Percentiles rank a stretch among this genome's conserved stretches.
Conservation (phyloP, 1,140 invertebrate genomes). For the Bemisia tabaci region DNA sequence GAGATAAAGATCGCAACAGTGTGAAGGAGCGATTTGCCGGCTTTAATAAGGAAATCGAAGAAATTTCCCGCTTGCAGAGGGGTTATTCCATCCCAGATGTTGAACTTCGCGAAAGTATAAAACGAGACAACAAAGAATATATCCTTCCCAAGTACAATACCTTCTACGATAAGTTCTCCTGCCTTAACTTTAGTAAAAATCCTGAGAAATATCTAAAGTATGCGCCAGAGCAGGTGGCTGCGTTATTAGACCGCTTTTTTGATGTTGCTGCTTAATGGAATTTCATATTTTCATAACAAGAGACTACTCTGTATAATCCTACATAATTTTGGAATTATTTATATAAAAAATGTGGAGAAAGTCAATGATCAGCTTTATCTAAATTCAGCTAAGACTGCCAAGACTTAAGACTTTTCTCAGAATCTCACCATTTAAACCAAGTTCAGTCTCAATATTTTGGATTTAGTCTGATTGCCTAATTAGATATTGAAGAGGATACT, state of each 20-base stretch:
- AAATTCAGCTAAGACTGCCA: no score
- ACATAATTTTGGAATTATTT: no score
- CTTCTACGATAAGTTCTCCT: constrained; percentile 60
- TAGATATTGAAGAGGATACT: no score
- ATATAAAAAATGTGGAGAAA: no score
- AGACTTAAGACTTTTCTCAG: no score
- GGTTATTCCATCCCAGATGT: constrained; percentile 86
- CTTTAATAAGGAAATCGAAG: constrained; percentile 93
- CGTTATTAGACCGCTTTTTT: constrained; percentile 69
- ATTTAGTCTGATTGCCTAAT: no score
- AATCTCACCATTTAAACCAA: no score
- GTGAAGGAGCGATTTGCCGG: constrained; percentile 89
- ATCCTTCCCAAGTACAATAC: constrained; percentile 70
- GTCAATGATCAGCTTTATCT: no score
- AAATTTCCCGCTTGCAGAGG: constrained; percentile 67
- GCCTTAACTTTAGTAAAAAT: constrained; percentile 78
- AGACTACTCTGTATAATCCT: no score
- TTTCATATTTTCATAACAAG: no score
- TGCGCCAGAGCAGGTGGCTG: constrained; percentile 64
- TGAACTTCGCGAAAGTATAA: constrained; percentile 66
- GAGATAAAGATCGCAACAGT: constrained; percentile 74
- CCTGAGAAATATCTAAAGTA: constrained; percentile 90
- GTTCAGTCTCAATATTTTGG: no score
- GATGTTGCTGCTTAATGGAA: constrained; percentile 54
- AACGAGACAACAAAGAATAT: constrained; percentile 70